These are phyloP conservation scores for Lota lota DNA, from an alignment of 2,113 vertebrate genomes.

Conservation along the genomic window DNA sequence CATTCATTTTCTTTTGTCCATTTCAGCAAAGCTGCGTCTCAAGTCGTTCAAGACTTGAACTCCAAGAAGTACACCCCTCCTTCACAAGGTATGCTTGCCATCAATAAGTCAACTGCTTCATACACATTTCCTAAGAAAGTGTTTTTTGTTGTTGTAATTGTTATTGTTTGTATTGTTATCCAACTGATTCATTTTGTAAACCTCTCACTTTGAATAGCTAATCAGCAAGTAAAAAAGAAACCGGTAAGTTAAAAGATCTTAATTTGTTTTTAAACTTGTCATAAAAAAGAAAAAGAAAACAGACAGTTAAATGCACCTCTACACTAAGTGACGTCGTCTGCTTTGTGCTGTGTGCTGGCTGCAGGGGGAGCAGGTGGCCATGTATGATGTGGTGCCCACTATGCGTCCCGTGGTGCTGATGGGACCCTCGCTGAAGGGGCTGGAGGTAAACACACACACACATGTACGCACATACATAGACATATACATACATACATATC, in stretches of 20 bases:
- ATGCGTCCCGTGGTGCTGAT: slow-evolving; percentile 98
- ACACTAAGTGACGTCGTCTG: neutral
- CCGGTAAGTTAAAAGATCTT: slow-evolving; percentile 82
- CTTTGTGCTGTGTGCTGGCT: slow-evolving; percentile 6
- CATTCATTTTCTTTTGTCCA: slow-evolving; percentile 6
- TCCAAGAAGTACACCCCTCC: slow-evolving; percentile 87
- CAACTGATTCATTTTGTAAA: neutral
- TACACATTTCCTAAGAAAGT: neutral
- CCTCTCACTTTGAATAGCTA: slow-evolving; percentile 41
- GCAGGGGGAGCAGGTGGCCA: slow-evolving; percentile 92
- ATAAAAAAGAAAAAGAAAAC: neutral
- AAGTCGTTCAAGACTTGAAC: slow-evolving; percentile 67
- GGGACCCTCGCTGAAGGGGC: slow-evolving; percentile 96
- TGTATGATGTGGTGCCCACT: slow-evolving; percentile 98
- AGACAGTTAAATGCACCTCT: neutral
- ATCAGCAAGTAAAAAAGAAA: slow-evolving; percentile 95
- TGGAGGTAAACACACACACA: slow-evolving; percentile 79
- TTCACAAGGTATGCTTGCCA: slow-evolving; percentile 84
- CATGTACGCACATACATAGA: neutral
- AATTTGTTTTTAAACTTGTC: neutral
- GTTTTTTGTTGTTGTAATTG: neutral
- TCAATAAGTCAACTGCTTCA: slow-evolving; percentile 41
- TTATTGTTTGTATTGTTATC: neutral
- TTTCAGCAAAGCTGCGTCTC: slow-evolving; percentile 70
- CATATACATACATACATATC: neutral